A percentile compares a stretch with the other conserved stretches of the same genome.
Conservation (phyloP, 1,140 invertebrate species). For the Caenorhabditis brenneri region DNA sequence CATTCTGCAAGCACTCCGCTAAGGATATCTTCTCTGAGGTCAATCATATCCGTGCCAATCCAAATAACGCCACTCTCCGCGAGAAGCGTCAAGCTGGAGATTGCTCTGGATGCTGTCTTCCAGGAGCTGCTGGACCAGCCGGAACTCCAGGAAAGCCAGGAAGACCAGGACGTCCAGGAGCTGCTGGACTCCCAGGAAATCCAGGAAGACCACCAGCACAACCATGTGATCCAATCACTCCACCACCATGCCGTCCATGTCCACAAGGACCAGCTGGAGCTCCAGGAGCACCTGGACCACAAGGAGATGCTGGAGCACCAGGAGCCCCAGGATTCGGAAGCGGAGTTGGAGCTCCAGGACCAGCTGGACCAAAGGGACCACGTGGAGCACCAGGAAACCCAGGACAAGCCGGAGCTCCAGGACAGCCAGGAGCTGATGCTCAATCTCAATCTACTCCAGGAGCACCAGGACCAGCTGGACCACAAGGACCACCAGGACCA, state of each 20-base stretch:
- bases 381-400: slow-evolving; percentile 51
- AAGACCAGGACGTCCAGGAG: slow-evolving; percentile 50
- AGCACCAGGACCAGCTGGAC: slow-evolving; percentile 34
- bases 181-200: slow-evolving; percentile 54
- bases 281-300: slow-evolving; percentile 49
- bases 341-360: slow-evolving; percentile 48
- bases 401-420: slow-evolving; percentile 50
- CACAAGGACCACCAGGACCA: slow-evolving; percentile 52
- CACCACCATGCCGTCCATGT: slow-evolving; percentile 54
- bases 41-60: slow-evolving; percentile 30
- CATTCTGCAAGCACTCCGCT: slow-evolving; percentile 46
- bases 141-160: slow-evolving; percentile 50
- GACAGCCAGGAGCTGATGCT: slow-evolving; percentile 47
- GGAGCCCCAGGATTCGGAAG: slow-evolving; percentile 39
- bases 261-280: slow-evolving; percentile 53
- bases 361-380: slow-evolving; percentile 51
- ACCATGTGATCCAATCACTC: slow-evolving; percentile 51
- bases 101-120: slow-evolving; percentile 53
- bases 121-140: slow-evolving; percentile 49
- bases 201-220: slow-evolving; percentile 50
- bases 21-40: slow-evolving; percentile 43
- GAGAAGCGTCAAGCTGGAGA: slow-evolving; percentile 32
- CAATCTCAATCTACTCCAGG: slow-evolving; percentile 33
- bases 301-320: slow-evolving; percentile 53
- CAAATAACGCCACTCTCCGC: not conserved